phyloP scores from a whole-genome alignment of 2,797 vertebrate species.

The Lagorchestes hirsutus region DNA sequence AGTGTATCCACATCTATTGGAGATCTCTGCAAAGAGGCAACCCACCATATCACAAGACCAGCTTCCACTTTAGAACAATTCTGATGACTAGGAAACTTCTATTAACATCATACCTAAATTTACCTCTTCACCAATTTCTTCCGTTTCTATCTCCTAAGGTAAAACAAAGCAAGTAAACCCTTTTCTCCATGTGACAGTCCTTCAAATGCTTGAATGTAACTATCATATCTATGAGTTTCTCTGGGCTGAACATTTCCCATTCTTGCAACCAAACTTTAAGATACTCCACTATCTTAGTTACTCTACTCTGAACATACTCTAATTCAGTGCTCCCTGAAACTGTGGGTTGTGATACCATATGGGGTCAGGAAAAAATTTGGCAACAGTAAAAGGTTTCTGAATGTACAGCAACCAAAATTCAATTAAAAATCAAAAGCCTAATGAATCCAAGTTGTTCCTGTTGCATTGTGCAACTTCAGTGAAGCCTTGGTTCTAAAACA shows the following conservation, averaged over 20 bases:
- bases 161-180: neutral
- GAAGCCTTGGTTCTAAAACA: too few species aligned
- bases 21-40: neutral
- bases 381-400: too few species aligned
- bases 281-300: neutral
- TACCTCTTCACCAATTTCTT: neutral
- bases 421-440: too few species aligned
- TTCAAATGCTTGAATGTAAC: neutral
- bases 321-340: neutral
- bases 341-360: too few species aligned
- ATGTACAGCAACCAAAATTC: too few species aligned
- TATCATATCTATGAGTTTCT: neutral
- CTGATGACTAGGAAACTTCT: neutral
- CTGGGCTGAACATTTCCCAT: neutral
- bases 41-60: neutral
- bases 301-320: neutral
- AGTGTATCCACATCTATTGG: neutral
- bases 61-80: neutral
- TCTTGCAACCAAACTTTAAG: neutral
- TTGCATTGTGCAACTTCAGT: too few species aligned
- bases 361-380: too few species aligned
- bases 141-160: neutral
- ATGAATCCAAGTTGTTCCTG: too few species aligned
- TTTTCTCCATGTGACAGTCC: neutral
- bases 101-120: neutral